Percentiles rank a stretch among this genome's conserved stretches.
These are phyloP conservation scores for Mimas tiliae DNA, from an alignment of 2,888 invertebrate genomes.

Conservation along the genomic window DNA sequence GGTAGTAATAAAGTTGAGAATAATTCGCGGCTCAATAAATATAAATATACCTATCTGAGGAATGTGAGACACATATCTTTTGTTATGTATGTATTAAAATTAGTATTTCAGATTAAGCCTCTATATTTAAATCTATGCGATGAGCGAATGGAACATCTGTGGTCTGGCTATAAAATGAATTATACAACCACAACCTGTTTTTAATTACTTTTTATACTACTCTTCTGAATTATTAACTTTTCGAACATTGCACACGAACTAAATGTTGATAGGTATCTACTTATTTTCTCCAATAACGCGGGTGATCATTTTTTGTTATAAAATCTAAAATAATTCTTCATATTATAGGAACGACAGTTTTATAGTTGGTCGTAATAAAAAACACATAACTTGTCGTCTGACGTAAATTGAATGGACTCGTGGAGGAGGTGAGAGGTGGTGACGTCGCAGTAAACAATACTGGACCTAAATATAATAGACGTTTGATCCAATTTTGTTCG, in stretches of 20 bases:
- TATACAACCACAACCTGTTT: conserved; percentile 5
- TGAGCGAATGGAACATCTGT: conserved; percentile 15
- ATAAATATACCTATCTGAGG: not conserved
- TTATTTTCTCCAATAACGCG: not conserved
- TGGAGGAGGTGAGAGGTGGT: conserved; percentile 56
- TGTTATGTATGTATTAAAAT: conserved; percentile 6
- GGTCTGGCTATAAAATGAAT: not conserved
- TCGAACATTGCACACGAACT: not conserved
- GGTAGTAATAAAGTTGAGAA: not conserved
- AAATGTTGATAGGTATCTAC: not conserved
- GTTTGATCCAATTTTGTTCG: conserved; percentile 49
- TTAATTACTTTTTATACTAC: conserved; percentile 5
- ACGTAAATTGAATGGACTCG: conserved; percentile 73
- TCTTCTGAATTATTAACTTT: conserved; percentile 16
- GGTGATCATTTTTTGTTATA: conserved; percentile 49
- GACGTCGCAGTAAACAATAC: conserved; percentile 34
- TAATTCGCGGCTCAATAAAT: not conserved
- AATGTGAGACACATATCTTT: not conserved
- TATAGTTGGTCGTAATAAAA: conserved; percentile 77
- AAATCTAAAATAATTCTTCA: conserved; percentile 55
- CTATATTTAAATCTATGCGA: not conserved
- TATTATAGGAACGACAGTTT: conserved; percentile 70
- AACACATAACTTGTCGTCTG: conserved; percentile 72
- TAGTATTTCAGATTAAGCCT: not conserved
- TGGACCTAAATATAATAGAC: conserved; percentile 39